Conservation (phyloP, 64 coral and sea anemone species). For the Stylophora pistillata region DNA sequence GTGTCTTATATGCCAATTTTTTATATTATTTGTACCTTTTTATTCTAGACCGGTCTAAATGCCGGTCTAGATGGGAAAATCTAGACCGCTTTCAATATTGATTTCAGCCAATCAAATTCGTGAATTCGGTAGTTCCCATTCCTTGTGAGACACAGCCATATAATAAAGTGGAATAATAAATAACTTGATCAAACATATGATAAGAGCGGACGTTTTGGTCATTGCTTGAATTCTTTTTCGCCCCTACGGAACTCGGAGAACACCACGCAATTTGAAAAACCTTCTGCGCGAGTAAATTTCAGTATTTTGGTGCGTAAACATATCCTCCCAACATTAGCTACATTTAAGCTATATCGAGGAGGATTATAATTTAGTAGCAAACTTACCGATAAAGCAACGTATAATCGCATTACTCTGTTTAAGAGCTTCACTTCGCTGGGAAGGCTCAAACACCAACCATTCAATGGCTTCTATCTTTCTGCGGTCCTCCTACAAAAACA, state of each 20-base stretch:
- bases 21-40: no score
- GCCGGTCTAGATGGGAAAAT: no score
- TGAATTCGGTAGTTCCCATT: no score
- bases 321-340: not conserved
- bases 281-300: not conserved
- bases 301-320: not conserved
- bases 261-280: no score
- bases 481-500: conserved; percentile 75
- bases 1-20: no score
- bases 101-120: no score
- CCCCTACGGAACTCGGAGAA: no score
- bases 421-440: conserved; percentile 90
- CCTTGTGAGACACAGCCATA: no score
- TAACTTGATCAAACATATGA: no score
- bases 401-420: conserved; percentile 98
- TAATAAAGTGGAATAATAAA: no score
- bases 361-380: not conserved
- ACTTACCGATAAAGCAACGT: conserved; percentile 92
- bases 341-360: not conserved
- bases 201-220: not conserved
- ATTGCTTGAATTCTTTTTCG: not conserved
- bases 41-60: no score
- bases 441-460: conserved; percentile 97
- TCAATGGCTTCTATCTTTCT: conserved; percentile 98
- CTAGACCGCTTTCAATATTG: no score